These are phyloP conservation scores for Amblyraja radiata DNA, from an alignment of 2,797 vertebrate genomes.

Conservation along the genomic window DNA sequence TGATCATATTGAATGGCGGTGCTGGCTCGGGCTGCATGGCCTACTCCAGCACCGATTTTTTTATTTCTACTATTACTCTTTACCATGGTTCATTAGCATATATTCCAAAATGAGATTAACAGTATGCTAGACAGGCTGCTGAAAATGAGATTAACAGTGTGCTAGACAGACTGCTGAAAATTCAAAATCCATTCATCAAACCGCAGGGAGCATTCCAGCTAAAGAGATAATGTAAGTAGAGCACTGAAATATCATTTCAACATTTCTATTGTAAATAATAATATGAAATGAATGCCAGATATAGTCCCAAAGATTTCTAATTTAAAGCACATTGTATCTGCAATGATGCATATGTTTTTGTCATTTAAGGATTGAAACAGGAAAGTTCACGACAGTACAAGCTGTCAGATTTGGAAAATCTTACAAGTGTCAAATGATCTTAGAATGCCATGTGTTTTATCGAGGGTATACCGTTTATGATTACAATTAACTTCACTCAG, in stretches of 20 bases:
- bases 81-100: conserved; percentile 50
- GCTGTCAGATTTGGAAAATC: neutral
- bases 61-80: conserved; percentile 50
- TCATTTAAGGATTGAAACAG: neutral
- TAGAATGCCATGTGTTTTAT: neutral
- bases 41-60: too few relatives aligned
- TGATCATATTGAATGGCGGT: too few relatives aligned
- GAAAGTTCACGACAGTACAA: conserved; percentile 14
- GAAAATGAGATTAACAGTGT: conserved; percentile 60
- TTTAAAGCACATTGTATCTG: neutral
- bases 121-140: conserved; percentile 56
- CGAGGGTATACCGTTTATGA: neutral
- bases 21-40: too few relatives aligned
- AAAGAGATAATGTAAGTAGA: conserved; percentile 41
- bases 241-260: conserved; percentile 44
- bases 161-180: conserved; percentile 56
- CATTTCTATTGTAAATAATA: conserved; percentile 35
- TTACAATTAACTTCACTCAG: neutral
- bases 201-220: conserved; percentile 47
- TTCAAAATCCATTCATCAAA: conserved; percentile 68
- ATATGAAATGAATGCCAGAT: neutral
- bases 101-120: conserved; percentile 62
- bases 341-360: neutral
- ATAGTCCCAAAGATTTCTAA: neutral
- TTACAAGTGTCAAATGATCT: neutral